These are phyloP conservation scores for Sebastes kiyomatsui DNA, from an alignment of 2,797 vertebrate species.

Conservation along the genomic window DNA sequence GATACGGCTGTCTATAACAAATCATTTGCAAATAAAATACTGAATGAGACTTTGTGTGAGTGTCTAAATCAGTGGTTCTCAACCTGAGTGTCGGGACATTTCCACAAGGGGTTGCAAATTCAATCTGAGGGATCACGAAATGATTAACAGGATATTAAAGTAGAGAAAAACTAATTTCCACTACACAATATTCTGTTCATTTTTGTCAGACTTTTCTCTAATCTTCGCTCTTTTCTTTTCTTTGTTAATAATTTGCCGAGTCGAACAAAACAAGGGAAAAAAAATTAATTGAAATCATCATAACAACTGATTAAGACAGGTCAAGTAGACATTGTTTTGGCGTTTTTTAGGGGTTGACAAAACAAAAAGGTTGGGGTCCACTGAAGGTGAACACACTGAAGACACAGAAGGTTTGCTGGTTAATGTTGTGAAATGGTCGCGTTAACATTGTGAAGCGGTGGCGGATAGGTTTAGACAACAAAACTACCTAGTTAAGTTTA, in stretches of 20 bases:
- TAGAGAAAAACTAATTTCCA: background rate
- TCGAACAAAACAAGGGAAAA: background rate
- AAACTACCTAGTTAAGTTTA: background rate
- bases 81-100: background rate
- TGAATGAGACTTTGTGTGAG: background rate
- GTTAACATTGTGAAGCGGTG: background rate
- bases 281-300: background rate
- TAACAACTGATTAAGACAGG: background rate
- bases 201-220: background rate
- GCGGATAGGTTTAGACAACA: background rate
- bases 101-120: background rate
- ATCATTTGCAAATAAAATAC: conserved; percentile 9
- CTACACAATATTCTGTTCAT: background rate
- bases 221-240: background rate
- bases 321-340: background rate
- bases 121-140: background rate
- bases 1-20: background rate
- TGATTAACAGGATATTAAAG: conserved; percentile 4
- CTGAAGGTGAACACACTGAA: too few species aligned
- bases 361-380: background rate
- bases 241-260: background rate
- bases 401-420: too few species aligned
- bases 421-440: too few species aligned
- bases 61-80: background rate
- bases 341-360: background rate